Conservation (phyloP, 2,888 invertebrate species). For the Ormia ochracea region DNA sequence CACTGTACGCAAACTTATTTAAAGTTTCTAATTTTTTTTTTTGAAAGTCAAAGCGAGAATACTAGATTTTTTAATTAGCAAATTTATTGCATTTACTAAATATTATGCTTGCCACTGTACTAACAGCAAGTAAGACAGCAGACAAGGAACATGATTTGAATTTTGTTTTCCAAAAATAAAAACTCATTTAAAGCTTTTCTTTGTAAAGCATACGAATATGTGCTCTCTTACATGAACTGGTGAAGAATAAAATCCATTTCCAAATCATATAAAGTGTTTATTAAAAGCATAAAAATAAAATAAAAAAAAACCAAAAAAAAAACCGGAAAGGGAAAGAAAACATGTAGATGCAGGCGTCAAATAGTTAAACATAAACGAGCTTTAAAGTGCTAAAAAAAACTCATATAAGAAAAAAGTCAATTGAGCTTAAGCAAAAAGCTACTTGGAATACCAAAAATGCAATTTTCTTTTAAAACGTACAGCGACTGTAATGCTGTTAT, state of each 20-base stretch:
- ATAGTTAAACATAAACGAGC: slow-evolving; percentile 1
- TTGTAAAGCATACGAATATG: not conserved
- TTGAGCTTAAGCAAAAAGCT: slow-evolving; percentile 38
- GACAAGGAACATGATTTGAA: slow-evolving; percentile 43
- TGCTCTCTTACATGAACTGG: not conserved
- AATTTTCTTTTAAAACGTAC: not conserved
- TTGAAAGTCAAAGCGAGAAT: not conserved
- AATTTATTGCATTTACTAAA: not conserved
- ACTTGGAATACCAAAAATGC: slow-evolving; percentile 3
- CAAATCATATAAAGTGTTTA: slow-evolving; percentile 37
- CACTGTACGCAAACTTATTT: not conserved
- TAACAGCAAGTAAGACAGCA: not conserved
- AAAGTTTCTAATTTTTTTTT: not conserved
- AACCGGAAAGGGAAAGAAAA: not conserved
- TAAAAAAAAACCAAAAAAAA: too few relatives aligned
- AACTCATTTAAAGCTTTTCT: slow-evolving; percentile 12
- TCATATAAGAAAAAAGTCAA: slow-evolving; percentile 33
- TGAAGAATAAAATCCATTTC: slow-evolving; percentile 1
- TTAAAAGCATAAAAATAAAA: not conserved
- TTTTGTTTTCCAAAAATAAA: slow-evolving; percentile 19
- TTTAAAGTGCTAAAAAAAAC: not conserved
- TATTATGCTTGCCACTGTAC: not conserved
- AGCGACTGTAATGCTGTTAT: not conserved
- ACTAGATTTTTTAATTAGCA: not conserved
- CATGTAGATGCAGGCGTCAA: not conserved